Evolutionary conservation across 2,888 invertebrate species (phyloP).

Genomic region (Pterobdella sp.): DNA sequence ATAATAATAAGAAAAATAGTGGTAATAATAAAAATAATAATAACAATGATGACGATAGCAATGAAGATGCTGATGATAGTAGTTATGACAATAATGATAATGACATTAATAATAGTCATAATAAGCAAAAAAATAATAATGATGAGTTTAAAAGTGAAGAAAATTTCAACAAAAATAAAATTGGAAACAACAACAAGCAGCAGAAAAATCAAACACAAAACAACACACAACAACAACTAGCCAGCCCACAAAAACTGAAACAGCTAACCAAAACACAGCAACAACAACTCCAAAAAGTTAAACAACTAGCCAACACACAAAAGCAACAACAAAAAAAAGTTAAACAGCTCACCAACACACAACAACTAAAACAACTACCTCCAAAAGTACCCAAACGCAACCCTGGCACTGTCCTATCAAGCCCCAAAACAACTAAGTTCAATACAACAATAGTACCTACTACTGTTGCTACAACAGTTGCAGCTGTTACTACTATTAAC

Average conservation of each 20-base stretch:
- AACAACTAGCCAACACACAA: background rate
- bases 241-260: background rate
- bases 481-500: no score
- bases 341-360: background rate
- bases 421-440: no score
- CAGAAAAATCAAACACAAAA: background rate
- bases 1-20: background rate
- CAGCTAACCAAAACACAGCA: background rate
- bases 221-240: background rate
- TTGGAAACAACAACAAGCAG: background rate
- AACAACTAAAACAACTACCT: background rate
- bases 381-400: background rate
- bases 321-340: background rate
- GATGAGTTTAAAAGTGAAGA: background rate
- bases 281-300: background rate
- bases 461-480: no score
- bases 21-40: background rate
- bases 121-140: background rate
- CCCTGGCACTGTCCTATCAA: background rate
- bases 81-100: background rate
- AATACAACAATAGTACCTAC: no score
- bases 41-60: background rate
- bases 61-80: background rate
- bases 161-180: background rate
- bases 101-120: background rate